phyloP scores from a whole-genome alignment of 2,113 vertebrate genomes.

The Stegastes partitus region DNA sequence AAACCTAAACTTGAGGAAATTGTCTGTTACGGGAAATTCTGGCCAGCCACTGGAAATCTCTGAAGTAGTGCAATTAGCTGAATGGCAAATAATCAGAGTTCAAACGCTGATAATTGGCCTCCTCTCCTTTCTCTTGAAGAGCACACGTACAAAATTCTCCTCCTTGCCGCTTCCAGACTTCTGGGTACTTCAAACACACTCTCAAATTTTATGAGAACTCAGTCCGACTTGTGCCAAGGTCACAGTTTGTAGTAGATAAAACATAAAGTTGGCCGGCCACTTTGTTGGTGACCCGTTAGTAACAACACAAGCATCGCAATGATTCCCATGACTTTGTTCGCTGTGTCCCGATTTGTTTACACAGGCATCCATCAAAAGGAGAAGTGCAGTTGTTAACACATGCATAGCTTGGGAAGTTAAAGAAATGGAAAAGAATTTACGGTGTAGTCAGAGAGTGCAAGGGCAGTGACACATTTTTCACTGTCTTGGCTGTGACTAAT shows the following conservation, averaged over 20 bases:
- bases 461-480: constrained; percentile 52
- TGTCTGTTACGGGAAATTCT: constrained; percentile 17
- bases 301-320: constrained; percentile 41
- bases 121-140: constrained; percentile 37
- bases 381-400: constrained; percentile 32
- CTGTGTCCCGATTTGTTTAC: constrained; percentile 47
- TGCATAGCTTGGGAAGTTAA: neutral
- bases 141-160: constrained; percentile 13
- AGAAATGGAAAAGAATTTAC: constrained; percentile 46
- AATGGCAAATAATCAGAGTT: constrained; percentile 62
- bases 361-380: constrained; percentile 32
- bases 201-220: constrained; percentile 21
- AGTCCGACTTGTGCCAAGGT: constrained; percentile 43
- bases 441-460: constrained; percentile 19
- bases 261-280: constrained; percentile 31
- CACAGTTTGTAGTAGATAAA: constrained; percentile 33
- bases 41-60: constrained; percentile 15
- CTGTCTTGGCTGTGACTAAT: constrained; percentile 42
- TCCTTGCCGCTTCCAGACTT: constrained; percentile 18
- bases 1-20: neutral
- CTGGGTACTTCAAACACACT: constrained; percentile 38
- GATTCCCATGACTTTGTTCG: constrained; percentile 57
- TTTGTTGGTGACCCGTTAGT: constrained; percentile 23
- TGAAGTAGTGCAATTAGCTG: constrained; percentile 50
- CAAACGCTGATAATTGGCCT: constrained; percentile 54